phyloP scores from a whole-genome alignment of 2,888 invertebrate species.

The Petrolisthes manimaculis region DNA sequence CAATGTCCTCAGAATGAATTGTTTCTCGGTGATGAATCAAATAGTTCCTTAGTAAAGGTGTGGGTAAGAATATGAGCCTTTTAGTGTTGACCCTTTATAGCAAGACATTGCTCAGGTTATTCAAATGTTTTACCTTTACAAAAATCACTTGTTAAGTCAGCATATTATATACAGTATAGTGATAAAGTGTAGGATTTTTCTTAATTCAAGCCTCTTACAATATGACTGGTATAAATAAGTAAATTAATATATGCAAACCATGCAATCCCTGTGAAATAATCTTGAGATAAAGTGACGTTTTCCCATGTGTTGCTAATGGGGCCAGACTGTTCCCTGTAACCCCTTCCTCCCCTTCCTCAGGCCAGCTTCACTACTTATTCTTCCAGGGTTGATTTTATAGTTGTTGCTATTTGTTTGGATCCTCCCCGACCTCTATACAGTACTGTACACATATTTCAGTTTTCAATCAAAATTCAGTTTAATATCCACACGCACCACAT shows the following conservation, averaged over 20 bases:
- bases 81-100: conserved; percentile 44
- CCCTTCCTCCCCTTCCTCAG: background rate
- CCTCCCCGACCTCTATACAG: too few species aligned
- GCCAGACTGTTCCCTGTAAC: background rate
- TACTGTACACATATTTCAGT: too few species aligned
- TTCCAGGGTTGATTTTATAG: too few species aligned
- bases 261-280: conserved; percentile 33
- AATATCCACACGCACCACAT: too few species aligned
- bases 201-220: conserved; percentile 28
- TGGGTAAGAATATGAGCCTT: background rate
- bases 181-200: conserved; percentile 19
- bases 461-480: too few species aligned
- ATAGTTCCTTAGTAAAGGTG: too few species aligned
- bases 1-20: too few species aligned
- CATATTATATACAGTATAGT: conserved; percentile 18
- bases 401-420: too few species aligned
- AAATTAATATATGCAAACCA: conserved; percentile 34
- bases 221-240: conserved; percentile 12
- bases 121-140: conserved; percentile 26
- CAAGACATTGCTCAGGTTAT: conserved; percentile 44
- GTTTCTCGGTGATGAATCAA: too few species aligned
- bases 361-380: background rate
- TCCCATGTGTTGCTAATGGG: conserved; percentile 8
- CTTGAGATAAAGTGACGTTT: background rate
- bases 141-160: conserved; percentile 56